Percentiles rank a stretch among this genome's conserved stretches.
Conservation (phyloP, 2,888 invertebrate genomes). For the Mactromeris polynyma region DNA sequence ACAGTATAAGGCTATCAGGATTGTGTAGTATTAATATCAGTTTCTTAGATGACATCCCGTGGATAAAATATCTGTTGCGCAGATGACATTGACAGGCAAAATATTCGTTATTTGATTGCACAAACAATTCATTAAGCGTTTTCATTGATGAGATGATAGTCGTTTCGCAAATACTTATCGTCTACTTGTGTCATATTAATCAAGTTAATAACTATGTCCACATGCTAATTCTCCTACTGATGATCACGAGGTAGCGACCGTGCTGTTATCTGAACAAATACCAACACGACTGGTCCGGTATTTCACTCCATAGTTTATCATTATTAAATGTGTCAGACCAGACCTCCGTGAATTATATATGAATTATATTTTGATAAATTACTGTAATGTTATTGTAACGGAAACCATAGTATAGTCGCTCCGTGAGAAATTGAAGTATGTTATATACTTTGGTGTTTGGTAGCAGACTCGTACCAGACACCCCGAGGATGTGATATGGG, state of each 20-base stretch:
- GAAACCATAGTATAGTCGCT: background rate
- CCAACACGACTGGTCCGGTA: background rate
- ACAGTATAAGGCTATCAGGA: background rate
- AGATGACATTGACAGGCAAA: background rate
- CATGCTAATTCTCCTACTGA: background rate
- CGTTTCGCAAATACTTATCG: background rate
- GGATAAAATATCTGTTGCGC: background rate
- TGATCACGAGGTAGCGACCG: background rate
- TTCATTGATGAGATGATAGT: background rate
- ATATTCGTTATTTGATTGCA: background rate
- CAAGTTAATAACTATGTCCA: background rate
- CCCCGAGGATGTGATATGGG: too few species aligned
- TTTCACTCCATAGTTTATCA: constrained; percentile 1
- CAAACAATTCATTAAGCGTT: background rate
- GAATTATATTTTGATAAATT: background rate
- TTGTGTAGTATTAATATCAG: background rate
- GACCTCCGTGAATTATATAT: background rate
- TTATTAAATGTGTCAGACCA: background rate
- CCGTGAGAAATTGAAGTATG: too few species aligned
- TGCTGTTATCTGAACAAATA: background rate
- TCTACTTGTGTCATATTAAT: constrained; percentile 12
- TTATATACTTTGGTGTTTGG: too few species aligned
- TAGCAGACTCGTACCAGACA: too few species aligned
- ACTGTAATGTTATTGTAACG: background rate
- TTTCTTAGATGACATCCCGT: background rate